phyloP scores from a whole-genome alignment of 2,888 invertebrate genomes.

The Strigamia transsilvanica region DNA sequence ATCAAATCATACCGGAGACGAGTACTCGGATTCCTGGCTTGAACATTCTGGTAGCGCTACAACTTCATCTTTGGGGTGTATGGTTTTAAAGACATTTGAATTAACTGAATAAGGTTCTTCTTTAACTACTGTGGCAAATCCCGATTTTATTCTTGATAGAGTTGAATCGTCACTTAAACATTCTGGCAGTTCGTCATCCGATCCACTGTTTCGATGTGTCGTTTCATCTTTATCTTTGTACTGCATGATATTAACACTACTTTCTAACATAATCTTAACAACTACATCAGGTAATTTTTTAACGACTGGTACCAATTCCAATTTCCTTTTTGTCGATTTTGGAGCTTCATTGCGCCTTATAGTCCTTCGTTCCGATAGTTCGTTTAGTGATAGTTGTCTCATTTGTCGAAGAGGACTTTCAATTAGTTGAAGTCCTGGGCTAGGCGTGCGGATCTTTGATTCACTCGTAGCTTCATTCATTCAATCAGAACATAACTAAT shows the following conservation, averaged over 20 bases:
- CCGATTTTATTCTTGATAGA: too few species aligned
- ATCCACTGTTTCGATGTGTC: neutral
- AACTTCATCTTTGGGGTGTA: too few species aligned
- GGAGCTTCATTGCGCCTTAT: neutral
- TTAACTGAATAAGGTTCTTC: too few species aligned
- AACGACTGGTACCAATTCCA: neutral
- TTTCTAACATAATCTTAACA: neutral
- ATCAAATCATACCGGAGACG: neutral
- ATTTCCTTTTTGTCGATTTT: neutral
- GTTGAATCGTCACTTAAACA: neutral
- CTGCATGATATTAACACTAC: neutral
- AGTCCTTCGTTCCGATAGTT: neutral
- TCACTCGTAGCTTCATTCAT: neutral
- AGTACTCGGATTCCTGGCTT: neutral
- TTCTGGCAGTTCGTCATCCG: neutral
- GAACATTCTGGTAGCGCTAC: neutral
- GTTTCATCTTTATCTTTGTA: neutral
- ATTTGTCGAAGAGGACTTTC: neutral
- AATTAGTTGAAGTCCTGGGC: neutral
- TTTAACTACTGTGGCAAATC: too few species aligned
- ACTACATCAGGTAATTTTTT: neutral
- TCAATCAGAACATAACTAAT: too few species aligned
- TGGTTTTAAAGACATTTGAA: too few species aligned
- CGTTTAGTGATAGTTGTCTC: neutral
- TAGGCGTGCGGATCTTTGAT: neutral